These are phyloP conservation scores for Lagopus leucura DNA, from an alignment of 2,113 vertebrate species.

Conservation along the genomic window DNA sequence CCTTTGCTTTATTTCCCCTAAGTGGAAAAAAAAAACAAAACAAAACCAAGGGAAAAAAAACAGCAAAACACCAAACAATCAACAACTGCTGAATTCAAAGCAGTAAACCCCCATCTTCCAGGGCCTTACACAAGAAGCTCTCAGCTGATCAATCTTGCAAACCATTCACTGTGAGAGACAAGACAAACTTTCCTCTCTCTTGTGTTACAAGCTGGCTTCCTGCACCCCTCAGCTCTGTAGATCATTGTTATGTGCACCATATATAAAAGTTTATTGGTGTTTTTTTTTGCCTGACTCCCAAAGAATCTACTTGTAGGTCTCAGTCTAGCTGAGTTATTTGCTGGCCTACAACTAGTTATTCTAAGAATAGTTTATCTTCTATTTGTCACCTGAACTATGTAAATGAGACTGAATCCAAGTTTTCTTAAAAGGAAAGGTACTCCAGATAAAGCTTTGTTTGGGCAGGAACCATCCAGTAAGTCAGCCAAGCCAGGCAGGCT, in stretches of 20 bases:
- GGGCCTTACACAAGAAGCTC: neutral
- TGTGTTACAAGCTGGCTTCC: neutral
- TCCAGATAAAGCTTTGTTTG: neutral
- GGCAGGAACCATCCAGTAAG: neutral
- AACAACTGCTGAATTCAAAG: neutral
- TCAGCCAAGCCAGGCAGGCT: neutral
- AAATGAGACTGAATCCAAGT: slow-evolving; percentile 45
- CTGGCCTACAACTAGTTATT: slow-evolving; percentile 18
- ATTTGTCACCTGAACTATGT: slow-evolving; percentile 55
- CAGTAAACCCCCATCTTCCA: neutral
- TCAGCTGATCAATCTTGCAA: neutral
- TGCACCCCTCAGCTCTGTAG: neutral
- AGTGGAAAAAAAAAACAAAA: neutral
- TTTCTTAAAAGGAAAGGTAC: slow-evolving; percentile 25
- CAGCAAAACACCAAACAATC: neutral
- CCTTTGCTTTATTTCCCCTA: neutral
- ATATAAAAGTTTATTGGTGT: neutral
- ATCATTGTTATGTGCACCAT: neutral
- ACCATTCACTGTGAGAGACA: neutral
- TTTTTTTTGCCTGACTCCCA: neutral
- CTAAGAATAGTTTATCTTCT: slow-evolving; percentile 2
- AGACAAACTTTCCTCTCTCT: neutral
- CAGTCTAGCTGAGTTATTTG: neutral
- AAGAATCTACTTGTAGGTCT: neutral
- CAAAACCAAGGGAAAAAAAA: neutral